Conservation (phyloP, 1,140 invertebrate genomes). For the Musca domestica region DNA sequence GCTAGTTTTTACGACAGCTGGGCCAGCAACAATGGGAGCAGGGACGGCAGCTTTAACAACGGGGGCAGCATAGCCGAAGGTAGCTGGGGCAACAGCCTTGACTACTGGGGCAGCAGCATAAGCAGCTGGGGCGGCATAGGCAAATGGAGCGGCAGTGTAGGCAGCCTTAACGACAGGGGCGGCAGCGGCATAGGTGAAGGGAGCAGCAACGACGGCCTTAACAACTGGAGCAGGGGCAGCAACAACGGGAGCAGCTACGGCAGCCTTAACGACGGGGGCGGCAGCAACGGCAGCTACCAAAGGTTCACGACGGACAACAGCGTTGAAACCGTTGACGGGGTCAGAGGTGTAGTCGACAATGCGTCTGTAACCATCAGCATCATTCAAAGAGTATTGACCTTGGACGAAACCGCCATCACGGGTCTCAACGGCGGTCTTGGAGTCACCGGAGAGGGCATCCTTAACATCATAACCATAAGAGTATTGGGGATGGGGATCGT, state of each 20-base stretch:
- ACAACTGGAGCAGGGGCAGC: constrained; percentile 41
- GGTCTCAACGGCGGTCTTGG: constrained; percentile 52
- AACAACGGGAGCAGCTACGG: constrained; percentile 32
- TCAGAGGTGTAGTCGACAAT: constrained; percentile 54
- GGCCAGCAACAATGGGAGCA: constrained; percentile 29
- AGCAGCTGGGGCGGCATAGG: constrained; percentile 22
- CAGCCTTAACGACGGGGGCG: constrained; percentile 49
- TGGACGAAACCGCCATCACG: constrained; percentile 54
- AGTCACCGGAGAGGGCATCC: constrained; percentile 59
- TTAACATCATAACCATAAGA: constrained; percentile 68
- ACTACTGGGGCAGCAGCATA: no score
- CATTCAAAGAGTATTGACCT: constrained; percentile 54
- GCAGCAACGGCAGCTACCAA: constrained; percentile 38
- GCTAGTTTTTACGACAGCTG: constrained; percentile 22
- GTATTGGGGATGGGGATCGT: constrained; percentile 65
- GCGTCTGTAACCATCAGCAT: constrained; percentile 54
- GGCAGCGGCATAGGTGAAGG: constrained; percentile 1
- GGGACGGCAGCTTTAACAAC: constrained; percentile 39
- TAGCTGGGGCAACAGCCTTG: no score
- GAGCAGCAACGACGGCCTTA: constrained; percentile 33
- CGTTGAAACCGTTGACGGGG: constrained; percentile 56
- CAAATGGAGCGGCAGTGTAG: constrained; percentile 6
- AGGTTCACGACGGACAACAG: constrained; percentile 52
- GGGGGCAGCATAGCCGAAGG: constrained; percentile 26
- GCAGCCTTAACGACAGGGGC: not conserved